Evolutionary conservation across 64 coral and sea anemone genomes (phyloP), one percentile per base, ranked within the genome.

Genomic region (Montipora foliosa): DNA sequence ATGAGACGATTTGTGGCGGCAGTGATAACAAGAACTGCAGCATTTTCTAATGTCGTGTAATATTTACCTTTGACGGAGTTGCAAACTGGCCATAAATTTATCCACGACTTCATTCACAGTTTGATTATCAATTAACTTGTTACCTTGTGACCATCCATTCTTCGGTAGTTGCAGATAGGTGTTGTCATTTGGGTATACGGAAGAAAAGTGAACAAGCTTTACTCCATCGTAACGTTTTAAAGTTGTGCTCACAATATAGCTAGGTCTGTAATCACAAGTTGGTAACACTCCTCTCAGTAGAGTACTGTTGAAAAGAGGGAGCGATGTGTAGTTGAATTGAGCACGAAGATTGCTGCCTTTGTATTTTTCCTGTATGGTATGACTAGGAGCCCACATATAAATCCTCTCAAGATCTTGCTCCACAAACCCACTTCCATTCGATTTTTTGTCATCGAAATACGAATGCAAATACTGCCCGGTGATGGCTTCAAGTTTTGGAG

Each of bases 371-470:
- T 82, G 73, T 77, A 79, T 67, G 4, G 49, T 47, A 4, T 58
- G 70, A 61, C 91, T 74, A n/a, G 84, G 80, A 3, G 10, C 49
- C 60, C 70, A 87, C 8, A 13, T 9, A 60, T 44, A 2, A 2
- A 13, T 13, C 8, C 16, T 21, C 20, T 61, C 12, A 16, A 59
- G 22, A 77, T 69, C 12, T 78, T 73, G 22, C 1, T 48, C 29
- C 14, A 19, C 37, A 37, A 37, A 37, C 37, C 37, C 37, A 37
- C 37, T 37, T 37, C 2, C 37, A 37, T 37, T 37, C 25, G 77
- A 74, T 17, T 77, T 74, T 45, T 24, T 61, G 29, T 92, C 90
- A 25, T 57, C 90, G n/a, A 66, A 86, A 92, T 92, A 92, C 14
- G 90, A 79, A 1, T 13, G n/a, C 11, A 95, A 79, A 89, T 76